A percentile compares a stretch with the other conserved stretches of the same genome.
These are phyloP conservation scores for Sarcophaga variegata DNA, from an alignment of 2,888 invertebrate species.

Conservation along the genomic window DNA sequence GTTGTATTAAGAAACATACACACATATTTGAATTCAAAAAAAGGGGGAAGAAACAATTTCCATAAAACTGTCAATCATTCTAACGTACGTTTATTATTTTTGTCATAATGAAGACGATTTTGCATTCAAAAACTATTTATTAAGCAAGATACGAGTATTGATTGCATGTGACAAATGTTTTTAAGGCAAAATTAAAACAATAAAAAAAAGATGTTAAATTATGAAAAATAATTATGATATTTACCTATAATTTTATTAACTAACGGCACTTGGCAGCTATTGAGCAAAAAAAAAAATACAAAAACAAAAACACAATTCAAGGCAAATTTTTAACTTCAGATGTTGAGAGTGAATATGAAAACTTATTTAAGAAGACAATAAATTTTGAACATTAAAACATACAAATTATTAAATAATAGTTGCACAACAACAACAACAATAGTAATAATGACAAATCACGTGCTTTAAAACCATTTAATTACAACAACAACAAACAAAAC, in stretches of 20 bases:
- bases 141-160: conserved; percentile 9
- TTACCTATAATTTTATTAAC: conserved; percentile 3
- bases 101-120: conserved; percentile 32
- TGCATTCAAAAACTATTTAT: conserved; percentile 21
- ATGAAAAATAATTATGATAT: neutral
- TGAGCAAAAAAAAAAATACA: neutral
- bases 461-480: conserved; percentile 13
- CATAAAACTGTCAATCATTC: conserved; percentile 47
- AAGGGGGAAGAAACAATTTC: neutral
- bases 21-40: too few species aligned
- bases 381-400: neutral
- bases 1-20: too few species aligned
- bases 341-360: neutral
- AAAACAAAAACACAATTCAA: conserved; percentile 21
- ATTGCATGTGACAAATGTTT: conserved; percentile 9
- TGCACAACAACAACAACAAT: neutral
- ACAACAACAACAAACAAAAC: conserved; percentile 6
- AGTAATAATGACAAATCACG: neutral
- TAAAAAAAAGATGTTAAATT: neutral
- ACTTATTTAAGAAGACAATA: neutral
- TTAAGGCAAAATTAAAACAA: neutral
- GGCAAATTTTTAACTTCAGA: conserved; percentile 17
- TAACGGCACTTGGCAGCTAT: neutral
- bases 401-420: conserved; percentile 1
- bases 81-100: neutral